Percentiles rank a stretch among this genome's conserved stretches.
phyloP scores from a whole-genome alignment of 2,888 invertebrate genomes.

The Meandrusa payeni region DNA sequence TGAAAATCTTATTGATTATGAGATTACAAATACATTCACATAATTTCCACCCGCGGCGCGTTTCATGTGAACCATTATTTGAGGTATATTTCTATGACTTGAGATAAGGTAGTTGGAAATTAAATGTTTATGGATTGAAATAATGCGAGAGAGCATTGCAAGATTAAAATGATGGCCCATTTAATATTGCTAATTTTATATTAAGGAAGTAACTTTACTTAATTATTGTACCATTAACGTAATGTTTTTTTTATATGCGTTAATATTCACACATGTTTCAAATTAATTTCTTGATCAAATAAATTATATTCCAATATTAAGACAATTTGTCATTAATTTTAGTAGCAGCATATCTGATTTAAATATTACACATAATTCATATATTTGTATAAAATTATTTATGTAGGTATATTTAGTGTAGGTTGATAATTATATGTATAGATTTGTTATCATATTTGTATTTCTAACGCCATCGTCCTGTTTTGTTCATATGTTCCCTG shows the following conservation, averaged over 20 bases:
- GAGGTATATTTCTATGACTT: slow-evolving; percentile 19
- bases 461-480: too few species aligned
- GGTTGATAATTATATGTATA: too few species aligned
- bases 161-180: slow-evolving; percentile 18
- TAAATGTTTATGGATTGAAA: slow-evolving; percentile 18
- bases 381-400: too few species aligned
- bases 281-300: too few species aligned
- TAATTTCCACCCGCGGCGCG: slow-evolving; percentile 23
- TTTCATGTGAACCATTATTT: slow-evolving; percentile 21
- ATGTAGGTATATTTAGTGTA: too few species aligned
- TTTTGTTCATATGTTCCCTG: too few species aligned
- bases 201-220: slow-evolving; percentile 18
- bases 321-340: too few species aligned
- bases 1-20: slow-evolving; percentile 24
- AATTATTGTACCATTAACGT: slow-evolving; percentile 13
- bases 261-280: background rate
- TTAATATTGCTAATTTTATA: slow-evolving; percentile 9
- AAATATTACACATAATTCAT: too few species aligned
- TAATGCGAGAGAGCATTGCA: slow-evolving; percentile 2
- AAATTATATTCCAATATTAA: background rate
- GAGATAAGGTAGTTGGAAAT: slow-evolving; percentile 22
- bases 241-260: background rate
- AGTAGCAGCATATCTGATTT: too few species aligned
- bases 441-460: too few species aligned
- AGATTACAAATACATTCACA: slow-evolving; percentile 20